A percentile compares a stretch with the other conserved stretches of the same genome.
These are phyloP conservation scores for Sebastes dallii DNA, from an alignment of 2,797 vertebrate species.

Conservation along the genomic window DNA sequence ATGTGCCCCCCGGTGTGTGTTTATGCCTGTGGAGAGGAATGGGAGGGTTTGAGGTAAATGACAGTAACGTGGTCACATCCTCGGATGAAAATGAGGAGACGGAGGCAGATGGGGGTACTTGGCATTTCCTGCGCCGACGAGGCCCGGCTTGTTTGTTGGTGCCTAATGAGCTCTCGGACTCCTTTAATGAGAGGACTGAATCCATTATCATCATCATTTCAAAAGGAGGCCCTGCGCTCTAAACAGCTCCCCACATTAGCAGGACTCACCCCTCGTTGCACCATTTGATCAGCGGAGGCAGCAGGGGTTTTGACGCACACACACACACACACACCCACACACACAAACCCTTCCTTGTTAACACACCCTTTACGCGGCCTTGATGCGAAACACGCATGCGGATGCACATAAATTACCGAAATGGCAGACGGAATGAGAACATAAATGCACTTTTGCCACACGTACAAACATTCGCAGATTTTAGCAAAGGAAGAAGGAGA, in stretches of 20 bases:
- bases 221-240: slow-evolving; percentile 93
- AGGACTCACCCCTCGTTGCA: slow-evolving; percentile 95
- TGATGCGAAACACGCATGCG: slow-evolving; percentile 31
- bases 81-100: slow-evolving; percentile 88
- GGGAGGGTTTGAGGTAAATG: slow-evolving; percentile 76
- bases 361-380: slow-evolving; percentile 36
- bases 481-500: slow-evolving; percentile 68
- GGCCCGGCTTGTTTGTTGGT: slow-evolving; percentile 98
- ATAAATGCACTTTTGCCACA: background rate
- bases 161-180: slow-evolving; percentile 99
- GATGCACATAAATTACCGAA: slow-evolving; percentile 23
- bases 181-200: slow-evolving; percentile 99
- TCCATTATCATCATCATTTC: slow-evolving; percentile 99
- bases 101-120: slow-evolving; percentile 86
- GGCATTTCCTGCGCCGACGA: slow-evolving; percentile 97
- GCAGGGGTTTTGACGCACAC: slow-evolving; percentile 79
- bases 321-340: slow-evolving; percentile 1
- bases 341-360: slow-evolving; percentile 49
- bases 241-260: slow-evolving; percentile 98
- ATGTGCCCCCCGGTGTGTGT: slow-evolving; percentile 59
- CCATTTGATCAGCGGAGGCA: slow-evolving; percentile 98
- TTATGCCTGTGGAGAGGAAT: slow-evolving; percentile 73
- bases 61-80: slow-evolving; percentile 82
- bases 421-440: background rate
- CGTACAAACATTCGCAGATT: slow-evolving; percentile 10